Evolutionary conservation across 2,113 vertebrate genomes (phyloP).

Genomic region (Zapus hudsonius): DNA sequence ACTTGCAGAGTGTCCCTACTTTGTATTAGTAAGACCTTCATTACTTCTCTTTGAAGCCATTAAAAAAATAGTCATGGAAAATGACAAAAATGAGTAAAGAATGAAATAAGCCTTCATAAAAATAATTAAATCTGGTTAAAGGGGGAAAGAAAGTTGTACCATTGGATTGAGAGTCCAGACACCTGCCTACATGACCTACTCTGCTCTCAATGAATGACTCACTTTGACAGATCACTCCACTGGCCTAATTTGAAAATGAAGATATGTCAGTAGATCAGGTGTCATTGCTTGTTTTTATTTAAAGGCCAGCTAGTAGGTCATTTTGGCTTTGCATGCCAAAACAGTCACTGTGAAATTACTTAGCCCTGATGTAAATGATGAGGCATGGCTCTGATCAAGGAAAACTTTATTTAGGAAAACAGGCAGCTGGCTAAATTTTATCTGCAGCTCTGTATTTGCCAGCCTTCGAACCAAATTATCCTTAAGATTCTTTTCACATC

Average conservation of each 20-base stretch:
- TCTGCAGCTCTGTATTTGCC: not conserved
- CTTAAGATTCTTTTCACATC: not conserved
- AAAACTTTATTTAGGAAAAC: not conserved
- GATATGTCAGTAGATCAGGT: not conserved
- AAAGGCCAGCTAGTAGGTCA: not conserved
- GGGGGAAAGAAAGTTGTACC: not conserved
- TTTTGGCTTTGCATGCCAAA: not conserved
- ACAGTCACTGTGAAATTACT: not conserved
- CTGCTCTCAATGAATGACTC: not conserved
- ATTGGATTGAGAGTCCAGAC: not conserved
- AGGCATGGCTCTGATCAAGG: not conserved
- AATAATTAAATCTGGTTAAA: not conserved
- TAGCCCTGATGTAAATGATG: not conserved
- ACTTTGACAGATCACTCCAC: not conserved
- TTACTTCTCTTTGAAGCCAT: not conserved
- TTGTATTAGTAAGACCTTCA: not conserved
- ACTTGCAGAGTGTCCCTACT: not conserved
- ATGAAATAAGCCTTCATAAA: conserved; percentile 3
- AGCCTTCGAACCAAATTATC: not conserved
- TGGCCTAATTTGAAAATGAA: not conserved
- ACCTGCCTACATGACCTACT: not conserved
- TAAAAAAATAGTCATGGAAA: not conserved
- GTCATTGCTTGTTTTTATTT: not conserved
- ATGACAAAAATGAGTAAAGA: not conserved
- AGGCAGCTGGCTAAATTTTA: not conserved